phyloP scores from a whole-genome alignment of 1,140 invertebrate genomes.

The Drosophila biarmipes region DNA sequence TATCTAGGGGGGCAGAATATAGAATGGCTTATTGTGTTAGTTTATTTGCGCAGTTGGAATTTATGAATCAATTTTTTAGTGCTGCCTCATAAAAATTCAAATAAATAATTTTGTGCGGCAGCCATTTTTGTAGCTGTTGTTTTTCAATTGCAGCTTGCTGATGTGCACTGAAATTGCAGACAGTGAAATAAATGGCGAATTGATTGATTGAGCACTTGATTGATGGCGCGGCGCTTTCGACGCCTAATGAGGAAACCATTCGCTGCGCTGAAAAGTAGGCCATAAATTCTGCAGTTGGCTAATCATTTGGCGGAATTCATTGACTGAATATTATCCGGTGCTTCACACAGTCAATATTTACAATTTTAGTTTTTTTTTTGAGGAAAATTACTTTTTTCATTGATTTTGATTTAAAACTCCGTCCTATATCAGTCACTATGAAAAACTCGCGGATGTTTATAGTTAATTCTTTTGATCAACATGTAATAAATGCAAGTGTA shows the following conservation, averaged over 20 bases:
- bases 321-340: not conserved
- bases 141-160: conserved; percentile 27
- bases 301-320: conserved; percentile 11
- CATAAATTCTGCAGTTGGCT: conserved; percentile 23
- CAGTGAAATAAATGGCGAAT: conserved; percentile 60
- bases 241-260: conserved; percentile 48
- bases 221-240: conserved; percentile 42
- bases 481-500: no score
- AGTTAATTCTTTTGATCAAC: no score
- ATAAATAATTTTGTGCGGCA: conserved; percentile 35
- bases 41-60: conserved; percentile 40
- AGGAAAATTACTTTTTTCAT: not conserved
- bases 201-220: conserved; percentile 67
- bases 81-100: conserved; percentile 31
- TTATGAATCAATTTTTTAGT: conserved; percentile 50
- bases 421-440: no score
- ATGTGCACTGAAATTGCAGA: conserved; percentile 48
- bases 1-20: conserved; percentile 1
- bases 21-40: conserved; percentile 36
- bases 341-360: conserved; percentile 1
- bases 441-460: no score
- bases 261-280: conserved; percentile 31
- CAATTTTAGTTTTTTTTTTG: not conserved
- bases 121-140: conserved; percentile 11
- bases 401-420: not conserved